Percentiles rank a stretch among this genome's conserved stretches.
These are phyloP conservation scores for Aelia acuminata DNA, from an alignment of 2,888 invertebrate genomes.

Conservation along the genomic window DNA sequence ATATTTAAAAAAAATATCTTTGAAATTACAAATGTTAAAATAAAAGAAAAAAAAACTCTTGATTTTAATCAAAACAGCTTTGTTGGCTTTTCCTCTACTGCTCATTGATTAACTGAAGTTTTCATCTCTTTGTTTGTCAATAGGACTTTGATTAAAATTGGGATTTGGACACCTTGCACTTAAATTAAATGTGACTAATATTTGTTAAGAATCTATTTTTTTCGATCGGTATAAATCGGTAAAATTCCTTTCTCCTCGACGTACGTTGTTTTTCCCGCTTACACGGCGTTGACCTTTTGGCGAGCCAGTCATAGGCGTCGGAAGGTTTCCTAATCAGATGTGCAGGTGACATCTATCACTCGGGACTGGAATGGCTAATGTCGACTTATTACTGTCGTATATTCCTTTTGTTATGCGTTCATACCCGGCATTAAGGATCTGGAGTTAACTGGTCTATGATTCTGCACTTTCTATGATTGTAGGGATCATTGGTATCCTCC, in stretches of 20 bases:
- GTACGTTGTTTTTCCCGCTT: not conserved
- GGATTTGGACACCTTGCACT: no score
- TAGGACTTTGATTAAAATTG: no score
- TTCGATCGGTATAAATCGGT: not conserved
- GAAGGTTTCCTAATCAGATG: not conserved
- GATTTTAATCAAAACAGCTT: no score
- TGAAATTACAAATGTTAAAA: no score
- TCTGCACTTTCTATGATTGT: constrained; percentile 13
- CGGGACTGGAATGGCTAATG: not conserved
- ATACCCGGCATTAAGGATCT: not conserved
- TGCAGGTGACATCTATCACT: constrained; percentile 28
- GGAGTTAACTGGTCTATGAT: constrained; percentile 18
- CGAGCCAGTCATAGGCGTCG: not conserved
- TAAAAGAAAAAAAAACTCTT: no score
- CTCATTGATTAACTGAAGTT: no score
- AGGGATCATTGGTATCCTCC: not conserved
- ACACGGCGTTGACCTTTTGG: not conserved
- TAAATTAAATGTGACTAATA: no score
- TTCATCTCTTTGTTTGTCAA: no score
- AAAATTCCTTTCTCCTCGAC: not conserved
- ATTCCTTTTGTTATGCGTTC: constrained; percentile 4
- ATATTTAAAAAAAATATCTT: no score
- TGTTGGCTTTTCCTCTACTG: no score
- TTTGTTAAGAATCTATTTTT: not conserved
- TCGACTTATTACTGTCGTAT: constrained; percentile 33